These are phyloP conservation scores for Chrysolina americana DNA, from an alignment of 2,888 invertebrate species.

Conservation along the genomic window DNA sequence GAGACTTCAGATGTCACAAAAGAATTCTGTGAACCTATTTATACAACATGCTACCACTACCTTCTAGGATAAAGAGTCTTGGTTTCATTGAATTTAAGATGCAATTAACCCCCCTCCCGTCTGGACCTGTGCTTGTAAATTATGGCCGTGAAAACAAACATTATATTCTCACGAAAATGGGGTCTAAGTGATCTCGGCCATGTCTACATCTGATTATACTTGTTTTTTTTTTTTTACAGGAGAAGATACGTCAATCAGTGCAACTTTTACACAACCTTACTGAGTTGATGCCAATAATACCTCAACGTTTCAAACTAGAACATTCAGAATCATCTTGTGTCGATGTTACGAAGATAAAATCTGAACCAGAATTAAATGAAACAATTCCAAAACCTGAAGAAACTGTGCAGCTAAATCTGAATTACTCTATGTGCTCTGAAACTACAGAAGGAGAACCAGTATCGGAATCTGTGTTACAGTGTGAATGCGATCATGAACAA, in stretches of 20 bases:
- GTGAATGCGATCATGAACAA: conserved; percentile 5
- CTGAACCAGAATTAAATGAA: conserved; percentile 54
- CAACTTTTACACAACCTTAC: conserved; percentile 71
- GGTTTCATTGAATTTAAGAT: too few relatives aligned
- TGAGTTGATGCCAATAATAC: conserved; percentile 65
- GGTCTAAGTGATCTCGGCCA: too few relatives aligned
- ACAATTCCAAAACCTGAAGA: conserved; percentile 34
- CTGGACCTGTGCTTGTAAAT: too few relatives aligned
- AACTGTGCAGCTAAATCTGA: neutral
- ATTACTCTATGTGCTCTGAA: neutral
- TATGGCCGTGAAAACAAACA: too few relatives aligned
- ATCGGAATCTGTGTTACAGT: neutral
- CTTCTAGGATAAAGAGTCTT: too few relatives aligned
- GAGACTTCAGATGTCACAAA: too few relatives aligned
- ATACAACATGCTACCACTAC: too few relatives aligned
- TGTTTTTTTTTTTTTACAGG: conserved; percentile 69
- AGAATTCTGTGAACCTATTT: too few relatives aligned
- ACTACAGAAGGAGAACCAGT: neutral
- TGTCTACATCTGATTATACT: too few relatives aligned
- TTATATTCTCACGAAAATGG: too few relatives aligned
- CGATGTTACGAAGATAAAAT: conserved; percentile 53
- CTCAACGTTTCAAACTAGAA: conserved; percentile 66
- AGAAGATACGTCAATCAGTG: conserved; percentile 74
- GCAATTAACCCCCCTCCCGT: too few relatives aligned
- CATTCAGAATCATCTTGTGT: conserved; percentile 54